phyloP scores from a whole-genome alignment of 2,797 vertebrate genomes.

The Chelon labrosus region DNA sequence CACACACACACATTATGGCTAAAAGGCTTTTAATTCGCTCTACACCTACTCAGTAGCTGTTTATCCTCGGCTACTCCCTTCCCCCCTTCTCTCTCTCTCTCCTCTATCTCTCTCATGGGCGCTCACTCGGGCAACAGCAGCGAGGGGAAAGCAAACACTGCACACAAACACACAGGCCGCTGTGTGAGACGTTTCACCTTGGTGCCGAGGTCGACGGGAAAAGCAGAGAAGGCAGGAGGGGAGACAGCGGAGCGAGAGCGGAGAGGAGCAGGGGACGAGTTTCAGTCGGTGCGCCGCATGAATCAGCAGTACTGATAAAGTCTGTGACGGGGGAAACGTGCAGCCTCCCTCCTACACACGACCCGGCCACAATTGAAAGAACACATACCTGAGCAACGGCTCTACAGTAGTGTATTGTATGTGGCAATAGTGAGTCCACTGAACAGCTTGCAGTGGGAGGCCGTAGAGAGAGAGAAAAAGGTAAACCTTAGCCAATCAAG shows the following conservation, averaged over 20 bases:
- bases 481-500: constrained; percentile 10
- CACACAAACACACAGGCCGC: constrained; percentile 44
- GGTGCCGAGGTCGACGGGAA: constrained; percentile 58
- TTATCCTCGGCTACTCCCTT: constrained; percentile 44
- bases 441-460: neutral
- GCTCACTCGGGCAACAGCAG: constrained; percentile 70
- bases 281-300: constrained; percentile 27
- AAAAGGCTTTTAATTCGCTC: constrained; percentile 30
- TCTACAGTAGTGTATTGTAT: neutral
- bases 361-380: neutral
- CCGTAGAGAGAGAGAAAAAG: neutral
- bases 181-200: constrained; percentile 73
- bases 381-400: neutral
- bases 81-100: constrained; percentile 43
- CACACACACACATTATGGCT: neutral
- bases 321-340: neutral
- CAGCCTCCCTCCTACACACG: neutral
- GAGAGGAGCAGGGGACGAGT: constrained; percentile 19
- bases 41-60: constrained; percentile 47
- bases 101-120: constrained; percentile 49
- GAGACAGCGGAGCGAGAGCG: neutral
- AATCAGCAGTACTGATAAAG: constrained; percentile 55
- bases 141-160: constrained; percentile 69
- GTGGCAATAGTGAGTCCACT: neutral
- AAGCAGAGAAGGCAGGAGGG: constrained; percentile 13